These are phyloP conservation scores for Lamprotornis superbus DNA, from an alignment of 2,113 vertebrate genomes.

Conservation along the genomic window DNA sequence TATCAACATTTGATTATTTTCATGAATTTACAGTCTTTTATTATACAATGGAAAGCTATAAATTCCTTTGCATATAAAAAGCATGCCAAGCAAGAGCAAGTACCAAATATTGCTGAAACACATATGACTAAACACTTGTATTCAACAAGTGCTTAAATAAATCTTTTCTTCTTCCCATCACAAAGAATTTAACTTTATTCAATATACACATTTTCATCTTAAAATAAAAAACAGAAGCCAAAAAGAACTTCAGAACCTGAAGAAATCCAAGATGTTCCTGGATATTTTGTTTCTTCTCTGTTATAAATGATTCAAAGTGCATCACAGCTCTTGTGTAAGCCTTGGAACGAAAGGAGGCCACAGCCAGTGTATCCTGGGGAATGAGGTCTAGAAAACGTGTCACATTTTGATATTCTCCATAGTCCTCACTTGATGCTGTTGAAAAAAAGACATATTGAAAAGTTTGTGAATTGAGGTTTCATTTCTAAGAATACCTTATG, in stretches of 20 bases:
- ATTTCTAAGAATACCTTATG: not conserved
- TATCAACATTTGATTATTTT: not conserved
- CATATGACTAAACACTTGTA: not conserved
- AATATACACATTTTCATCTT: not conserved
- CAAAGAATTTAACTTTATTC: not conserved
- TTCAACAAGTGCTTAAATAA: not conserved
- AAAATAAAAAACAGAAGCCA: not conserved
- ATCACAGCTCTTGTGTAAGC: constrained; percentile 97
- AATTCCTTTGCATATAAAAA: not conserved
- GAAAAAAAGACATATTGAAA: not conserved
- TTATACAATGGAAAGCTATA: not conserved
- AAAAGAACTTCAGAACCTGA: constrained; percentile 79
- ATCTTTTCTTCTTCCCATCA: not conserved
- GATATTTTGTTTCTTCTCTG: constrained; percentile 93
- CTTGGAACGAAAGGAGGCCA: constrained; percentile 93
- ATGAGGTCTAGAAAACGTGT: constrained; percentile 91
- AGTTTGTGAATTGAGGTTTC: not conserved
- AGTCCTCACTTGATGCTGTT: constrained; percentile 69
- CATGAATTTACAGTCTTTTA: not conserved
- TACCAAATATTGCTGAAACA: not conserved
- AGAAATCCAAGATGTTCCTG: constrained; percentile 96
- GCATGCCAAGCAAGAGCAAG: not conserved
- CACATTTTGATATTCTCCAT: constrained; percentile 87
- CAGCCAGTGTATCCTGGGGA: constrained; percentile 91
- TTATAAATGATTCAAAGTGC: constrained; percentile 96